Percentiles rank a stretch among this genome's conserved stretches.
Evolutionary conservation across 2,888 invertebrate genomes (phyloP).

Genomic region (Nomada goodeniana): DNA sequence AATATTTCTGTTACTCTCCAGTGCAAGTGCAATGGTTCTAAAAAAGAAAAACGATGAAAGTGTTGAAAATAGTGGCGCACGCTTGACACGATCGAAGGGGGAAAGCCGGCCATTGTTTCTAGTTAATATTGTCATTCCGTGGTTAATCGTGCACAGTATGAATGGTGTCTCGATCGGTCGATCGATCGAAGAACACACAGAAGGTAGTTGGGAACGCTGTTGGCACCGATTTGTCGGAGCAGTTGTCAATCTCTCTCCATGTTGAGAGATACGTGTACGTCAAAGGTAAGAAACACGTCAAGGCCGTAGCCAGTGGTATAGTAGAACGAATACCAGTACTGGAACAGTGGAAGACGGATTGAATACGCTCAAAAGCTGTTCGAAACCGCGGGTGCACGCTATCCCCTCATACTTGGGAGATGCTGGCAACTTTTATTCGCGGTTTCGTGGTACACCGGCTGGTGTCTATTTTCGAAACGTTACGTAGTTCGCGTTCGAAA

Average conservation of each 20-base stretch:
- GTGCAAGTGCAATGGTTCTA: not conserved
- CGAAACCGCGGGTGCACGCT: conserved; percentile 6
- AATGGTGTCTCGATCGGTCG: conserved; percentile 40
- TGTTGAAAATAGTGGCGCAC: not conserved
- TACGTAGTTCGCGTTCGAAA: conserved; percentile 42
- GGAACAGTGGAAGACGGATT: conserved; percentile 49
- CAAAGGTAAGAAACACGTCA: conserved; percentile 68
- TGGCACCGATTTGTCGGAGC: conserved; percentile 77
- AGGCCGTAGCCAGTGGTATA: conserved; percentile 54
- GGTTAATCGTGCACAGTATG: conserved; percentile 22
- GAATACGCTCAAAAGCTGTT: conserved; percentile 29
- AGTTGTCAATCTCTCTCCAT: conserved; percentile 83
- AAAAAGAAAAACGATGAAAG: not conserved
- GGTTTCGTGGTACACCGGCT: conserved; percentile 61
- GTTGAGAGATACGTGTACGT: conserved; percentile 75
- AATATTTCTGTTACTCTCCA: not conserved
- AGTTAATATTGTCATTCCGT: conserved; percentile 9
- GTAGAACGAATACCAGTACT: conserved; percentile 60
- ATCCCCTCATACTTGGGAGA: conserved; percentile 29
- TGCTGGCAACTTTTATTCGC: conserved; percentile 55
- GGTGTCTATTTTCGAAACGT: conserved; percentile 60
- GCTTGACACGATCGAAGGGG: not conserved
- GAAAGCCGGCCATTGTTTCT: not conserved
- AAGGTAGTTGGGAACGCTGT: conserved; percentile 77
- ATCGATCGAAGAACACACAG: conserved; percentile 54